phyloP scores from a whole-genome alignment of 1,140 invertebrate species.

The Pinna nobilis region DNA sequence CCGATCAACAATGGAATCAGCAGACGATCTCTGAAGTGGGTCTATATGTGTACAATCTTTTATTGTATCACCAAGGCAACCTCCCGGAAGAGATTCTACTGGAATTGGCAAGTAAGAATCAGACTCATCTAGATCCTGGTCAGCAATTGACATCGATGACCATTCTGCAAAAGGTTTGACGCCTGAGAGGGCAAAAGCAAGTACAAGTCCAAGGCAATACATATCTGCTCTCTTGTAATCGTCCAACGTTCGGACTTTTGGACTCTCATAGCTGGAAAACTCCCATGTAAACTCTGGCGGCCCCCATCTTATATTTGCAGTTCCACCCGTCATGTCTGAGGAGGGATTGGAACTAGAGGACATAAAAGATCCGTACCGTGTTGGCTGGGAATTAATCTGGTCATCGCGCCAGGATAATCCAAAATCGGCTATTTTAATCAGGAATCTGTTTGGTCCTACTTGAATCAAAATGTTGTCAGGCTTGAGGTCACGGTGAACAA shows the following conservation, averaged over 20 bases:
- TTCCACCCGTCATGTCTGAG: neutral
- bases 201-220: conserved; percentile 38
- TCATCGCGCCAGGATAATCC: conserved; percentile 36
- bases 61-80: neutral
- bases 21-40: conserved; percentile 27
- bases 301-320: conserved; percentile 24
- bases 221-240: conserved; percentile 41
- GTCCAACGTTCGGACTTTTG: neutral
- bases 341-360: neutral
- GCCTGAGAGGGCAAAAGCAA: conserved; percentile 38
- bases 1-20: conserved; percentile 9
- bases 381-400: conserved; percentile 20
- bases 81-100: neutral
- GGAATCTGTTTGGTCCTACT: conserved; percentile 22
- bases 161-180: conserved; percentile 33
- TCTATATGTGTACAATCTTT: conserved; percentile 9
- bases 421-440: conserved; percentile 46
- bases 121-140: conserved; percentile 2
- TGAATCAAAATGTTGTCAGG: conserved; percentile 83
- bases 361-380: conserved; percentile 6
- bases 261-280: neutral
- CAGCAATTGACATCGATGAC: neutral
- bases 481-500: conserved; percentile 87
- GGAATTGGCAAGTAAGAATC: neutral
- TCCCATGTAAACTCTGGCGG: conserved; percentile 33